phyloP scores from a whole-genome alignment of 92 coral and sea anemone species.

The Parazoanthus swiftii region DNA sequence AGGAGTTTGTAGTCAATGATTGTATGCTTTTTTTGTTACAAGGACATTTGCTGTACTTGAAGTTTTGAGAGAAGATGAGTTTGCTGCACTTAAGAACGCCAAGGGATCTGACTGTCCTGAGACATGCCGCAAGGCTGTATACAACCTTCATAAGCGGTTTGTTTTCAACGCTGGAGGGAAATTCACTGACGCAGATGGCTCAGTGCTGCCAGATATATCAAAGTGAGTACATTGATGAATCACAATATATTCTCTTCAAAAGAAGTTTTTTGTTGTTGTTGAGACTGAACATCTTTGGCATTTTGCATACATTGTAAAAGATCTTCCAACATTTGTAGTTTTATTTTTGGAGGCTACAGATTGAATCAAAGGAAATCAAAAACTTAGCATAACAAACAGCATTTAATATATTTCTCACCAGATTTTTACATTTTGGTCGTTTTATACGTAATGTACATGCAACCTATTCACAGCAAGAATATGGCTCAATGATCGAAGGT shows the following conservation, averaged over 20 bases:
- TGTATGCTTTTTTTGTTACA: background rate
- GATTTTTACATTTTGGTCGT: no score
- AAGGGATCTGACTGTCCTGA: constrained; percentile 87
- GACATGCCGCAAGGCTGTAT: constrained; percentile 66
- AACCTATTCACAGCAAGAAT: no score
- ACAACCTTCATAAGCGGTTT: constrained; percentile 72
- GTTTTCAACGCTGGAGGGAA: constrained; percentile 86
- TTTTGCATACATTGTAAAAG: no score
- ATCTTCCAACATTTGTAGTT: no score
- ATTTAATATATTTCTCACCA: no score
- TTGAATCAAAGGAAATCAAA: no score
- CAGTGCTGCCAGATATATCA: constrained; percentile 54
- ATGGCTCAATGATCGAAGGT: no score
- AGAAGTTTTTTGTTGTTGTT: background rate
- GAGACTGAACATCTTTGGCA: background rate
- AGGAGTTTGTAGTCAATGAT: background rate
- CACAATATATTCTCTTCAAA: no score
- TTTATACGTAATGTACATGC: no score
- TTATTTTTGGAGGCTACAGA: no score
- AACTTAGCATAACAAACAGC: no score
- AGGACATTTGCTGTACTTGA: constrained; percentile 92
- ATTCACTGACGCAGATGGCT: constrained; percentile 69
- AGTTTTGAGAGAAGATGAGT: constrained; percentile 87
- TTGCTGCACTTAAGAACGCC: constrained; percentile 90
- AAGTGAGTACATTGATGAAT: constrained; percentile 23